Conservation (phyloP, 2,888 invertebrate genomes). For the Selenia dentaria region DNA sequence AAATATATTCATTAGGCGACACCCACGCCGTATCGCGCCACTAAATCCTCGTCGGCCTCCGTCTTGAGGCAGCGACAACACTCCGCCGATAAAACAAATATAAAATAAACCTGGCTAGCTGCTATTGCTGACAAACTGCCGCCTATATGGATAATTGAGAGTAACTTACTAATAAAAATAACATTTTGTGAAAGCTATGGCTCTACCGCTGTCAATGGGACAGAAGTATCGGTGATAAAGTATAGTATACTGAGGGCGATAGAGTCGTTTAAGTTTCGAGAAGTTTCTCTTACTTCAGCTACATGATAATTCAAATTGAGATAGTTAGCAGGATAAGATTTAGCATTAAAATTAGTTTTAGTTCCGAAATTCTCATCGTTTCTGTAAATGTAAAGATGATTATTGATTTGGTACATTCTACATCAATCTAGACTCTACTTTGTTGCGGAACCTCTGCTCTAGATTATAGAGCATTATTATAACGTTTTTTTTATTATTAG, state of each 20-base stretch:
- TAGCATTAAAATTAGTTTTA: too few relatives aligned
- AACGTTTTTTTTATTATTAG: too few relatives aligned
- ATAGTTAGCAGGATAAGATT: too few relatives aligned
- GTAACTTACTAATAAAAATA: conserved; percentile 10
- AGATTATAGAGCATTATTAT: too few relatives aligned
- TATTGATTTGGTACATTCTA: too few relatives aligned
- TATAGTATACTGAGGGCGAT: not conserved
- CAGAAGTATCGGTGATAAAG: conserved; percentile 1
- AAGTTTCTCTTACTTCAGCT: not conserved
- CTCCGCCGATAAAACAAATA: conserved; percentile 42
- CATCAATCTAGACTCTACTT: too few relatives aligned
- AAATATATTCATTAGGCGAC: conserved; percentile 84
- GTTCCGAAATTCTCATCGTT: too few relatives aligned
- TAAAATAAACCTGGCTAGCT: conserved; percentile 37
- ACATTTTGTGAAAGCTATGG: conserved; percentile 5
- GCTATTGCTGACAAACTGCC: conserved; percentile 10
- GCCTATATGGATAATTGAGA: conserved; percentile 11
- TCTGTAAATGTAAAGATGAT: too few relatives aligned
- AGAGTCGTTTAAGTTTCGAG: not conserved
- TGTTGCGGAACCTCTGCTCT: too few relatives aligned
- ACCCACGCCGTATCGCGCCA: conserved; percentile 79
- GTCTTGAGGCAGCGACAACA: conserved; percentile 59
- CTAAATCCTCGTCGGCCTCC: conserved; percentile 78
- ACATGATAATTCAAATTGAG: not conserved
- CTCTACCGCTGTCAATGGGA: not conserved